Evolutionary conservation across 2,888 invertebrate species (phyloP).

Genomic region (Nemurella pictetii): DNA sequence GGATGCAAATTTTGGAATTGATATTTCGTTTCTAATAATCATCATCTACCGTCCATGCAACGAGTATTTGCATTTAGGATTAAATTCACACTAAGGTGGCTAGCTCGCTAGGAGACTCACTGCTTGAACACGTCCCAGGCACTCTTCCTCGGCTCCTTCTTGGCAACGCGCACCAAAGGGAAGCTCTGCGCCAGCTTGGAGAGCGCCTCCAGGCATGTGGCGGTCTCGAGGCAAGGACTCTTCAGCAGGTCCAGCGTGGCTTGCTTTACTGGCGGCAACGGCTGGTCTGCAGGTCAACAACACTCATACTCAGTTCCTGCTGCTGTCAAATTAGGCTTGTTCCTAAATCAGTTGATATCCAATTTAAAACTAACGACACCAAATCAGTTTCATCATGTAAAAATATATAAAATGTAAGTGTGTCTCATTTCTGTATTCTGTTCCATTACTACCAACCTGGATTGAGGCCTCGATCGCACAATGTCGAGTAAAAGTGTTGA

Average conservation of each 20-base stretch:
- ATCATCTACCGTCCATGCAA: too few species aligned
- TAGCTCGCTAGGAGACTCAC: slow-evolving; percentile 33
- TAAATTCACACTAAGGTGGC: too few species aligned
- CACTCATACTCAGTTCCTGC: not conserved
- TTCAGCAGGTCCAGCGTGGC: slow-evolving; percentile 50
- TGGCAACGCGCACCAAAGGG: slow-evolving; percentile 53
- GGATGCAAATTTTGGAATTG: too few species aligned
- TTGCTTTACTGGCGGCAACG: slow-evolving; percentile 58
- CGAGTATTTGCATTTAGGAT: too few species aligned
- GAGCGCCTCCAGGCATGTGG: not conserved
- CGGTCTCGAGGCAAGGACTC: not conserved
- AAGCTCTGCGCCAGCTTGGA: slow-evolving; percentile 56
- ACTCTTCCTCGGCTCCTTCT: slow-evolving; percentile 31
- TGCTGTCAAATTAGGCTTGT: too few species aligned
- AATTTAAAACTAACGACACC: too few species aligned
- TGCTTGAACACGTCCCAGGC: slow-evolving; percentile 38
- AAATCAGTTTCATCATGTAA: not conserved
- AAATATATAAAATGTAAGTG: not conserved
- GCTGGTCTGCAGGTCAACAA: slow-evolving; percentile 49
- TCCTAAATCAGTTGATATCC: too few species aligned
- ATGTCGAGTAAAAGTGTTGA: slow-evolving; percentile 60
- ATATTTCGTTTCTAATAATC: too few species aligned
- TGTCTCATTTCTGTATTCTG: not conserved
- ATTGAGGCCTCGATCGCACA: slow-evolving; percentile 62
- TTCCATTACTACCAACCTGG: slow-evolving; percentile 51